Conservation (phyloP, 2,888 invertebrate species). For the Cryptocephalus primarius region DNA sequence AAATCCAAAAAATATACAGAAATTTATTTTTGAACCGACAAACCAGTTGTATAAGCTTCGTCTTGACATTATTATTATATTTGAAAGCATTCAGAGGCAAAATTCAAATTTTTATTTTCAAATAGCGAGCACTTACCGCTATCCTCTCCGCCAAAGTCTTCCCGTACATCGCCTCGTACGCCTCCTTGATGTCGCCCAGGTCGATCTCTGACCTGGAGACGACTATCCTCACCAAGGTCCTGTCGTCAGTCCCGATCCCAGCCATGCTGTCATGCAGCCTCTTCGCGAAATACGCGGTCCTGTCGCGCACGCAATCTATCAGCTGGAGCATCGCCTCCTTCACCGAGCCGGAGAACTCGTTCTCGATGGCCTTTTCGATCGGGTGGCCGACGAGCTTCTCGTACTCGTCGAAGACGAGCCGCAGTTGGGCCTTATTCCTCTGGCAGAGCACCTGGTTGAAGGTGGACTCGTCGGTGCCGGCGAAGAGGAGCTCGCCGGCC, state of each 20-base stretch:
- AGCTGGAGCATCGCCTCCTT: conserved; percentile 71
- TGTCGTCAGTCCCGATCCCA: conserved; percentile 81
- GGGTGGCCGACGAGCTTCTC: conserved; percentile 65
- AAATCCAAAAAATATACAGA: too few species aligned
- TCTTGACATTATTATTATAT: too few species aligned
- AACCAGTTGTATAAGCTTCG: too few species aligned
- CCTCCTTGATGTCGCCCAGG: conserved; percentile 70
- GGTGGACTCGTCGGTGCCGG: conserved; percentile 75
- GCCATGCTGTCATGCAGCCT: conserved; percentile 80
- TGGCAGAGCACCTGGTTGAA: conserved; percentile 78
- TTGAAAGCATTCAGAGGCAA: too few species aligned
- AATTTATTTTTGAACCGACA: too few species aligned
- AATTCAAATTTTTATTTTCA: too few species aligned
- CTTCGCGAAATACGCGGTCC: conserved; percentile 72
- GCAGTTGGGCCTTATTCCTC: conserved; percentile 56
- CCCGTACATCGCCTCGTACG: conserved; percentile 62
- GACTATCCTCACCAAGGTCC: conserved; percentile 73
- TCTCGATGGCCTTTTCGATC: conserved; percentile 67
- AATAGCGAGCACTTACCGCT: conserved; percentile 44
- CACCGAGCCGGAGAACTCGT: conserved; percentile 67
- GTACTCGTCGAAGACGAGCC: conserved; percentile 51
- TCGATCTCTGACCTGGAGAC: conserved; percentile 77
- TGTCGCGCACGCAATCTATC: conserved; percentile 57
- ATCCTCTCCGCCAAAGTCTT: conserved; percentile 70
- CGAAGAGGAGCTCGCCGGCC: conserved; percentile 53